Conservation (phyloP, 2,113 vertebrate species). For the Channa argus region DNA sequence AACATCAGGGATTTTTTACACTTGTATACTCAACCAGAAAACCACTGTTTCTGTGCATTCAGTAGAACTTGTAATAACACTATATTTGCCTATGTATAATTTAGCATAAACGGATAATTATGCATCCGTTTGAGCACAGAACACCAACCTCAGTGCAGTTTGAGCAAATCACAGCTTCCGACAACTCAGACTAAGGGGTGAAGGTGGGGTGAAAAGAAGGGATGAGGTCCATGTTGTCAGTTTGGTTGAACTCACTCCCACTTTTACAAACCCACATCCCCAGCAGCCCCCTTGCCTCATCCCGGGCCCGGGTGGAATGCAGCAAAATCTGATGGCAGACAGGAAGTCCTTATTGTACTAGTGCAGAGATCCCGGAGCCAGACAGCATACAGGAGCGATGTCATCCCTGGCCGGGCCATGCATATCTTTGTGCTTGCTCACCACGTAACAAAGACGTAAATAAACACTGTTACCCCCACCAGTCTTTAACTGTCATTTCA, state of each 20-base stretch:
- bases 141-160: conserved; percentile 21
- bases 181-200: conserved; percentile 22
- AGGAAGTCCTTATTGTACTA: conserved; percentile 91
- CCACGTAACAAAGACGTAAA: conserved; percentile 89
- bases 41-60: conserved; percentile 1
- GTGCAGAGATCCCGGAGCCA: conserved; percentile 86
- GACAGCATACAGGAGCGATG: conserved; percentile 85
- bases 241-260: conserved; percentile 54
- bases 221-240: conserved; percentile 42
- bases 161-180: conserved; percentile 30
- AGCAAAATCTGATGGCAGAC: conserved; percentile 82
- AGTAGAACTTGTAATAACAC: not conserved
- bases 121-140: conserved; percentile 43
- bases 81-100: not conserved
- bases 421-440: conserved; percentile 90
- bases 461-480: conserved; percentile 84
- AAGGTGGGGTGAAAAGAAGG: conserved; percentile 37
- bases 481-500: conserved; percentile 89
- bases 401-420: conserved; percentile 79
- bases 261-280: conserved; percentile 64
- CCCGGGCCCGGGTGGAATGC: conserved; percentile 66
- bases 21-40: conserved; percentile 30
- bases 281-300: conserved; percentile 56
- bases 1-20: conserved; percentile 57
- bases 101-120: not conserved